Conservation (phyloP, 2,797 vertebrate species). For the Manis crassicaudata region DNA sequence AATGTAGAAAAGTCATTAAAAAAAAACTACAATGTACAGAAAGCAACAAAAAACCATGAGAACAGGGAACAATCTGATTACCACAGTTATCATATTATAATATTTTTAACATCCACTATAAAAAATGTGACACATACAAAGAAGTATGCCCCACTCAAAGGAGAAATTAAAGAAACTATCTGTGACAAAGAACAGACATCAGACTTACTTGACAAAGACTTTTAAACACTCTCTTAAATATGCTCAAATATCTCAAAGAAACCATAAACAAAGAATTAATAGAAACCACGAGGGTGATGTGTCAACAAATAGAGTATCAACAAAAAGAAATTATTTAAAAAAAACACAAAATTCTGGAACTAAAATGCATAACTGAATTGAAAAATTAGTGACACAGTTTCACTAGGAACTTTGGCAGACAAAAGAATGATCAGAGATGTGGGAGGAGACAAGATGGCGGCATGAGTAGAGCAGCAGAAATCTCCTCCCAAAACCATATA, state of each 20-base stretch:
- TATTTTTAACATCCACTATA: not conserved
- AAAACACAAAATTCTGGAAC: not conserved
- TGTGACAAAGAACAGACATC: not conserved
- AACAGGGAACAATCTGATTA: not conserved
- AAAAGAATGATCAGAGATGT: not conserved
- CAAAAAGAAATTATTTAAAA: not conserved
- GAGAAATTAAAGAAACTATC: not conserved
- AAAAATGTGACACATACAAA: not conserved
- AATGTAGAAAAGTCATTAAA: not conserved
- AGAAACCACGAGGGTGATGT: not conserved
- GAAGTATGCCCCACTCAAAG: not conserved
- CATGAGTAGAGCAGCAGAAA: too few species aligned
- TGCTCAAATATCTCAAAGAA: not conserved
- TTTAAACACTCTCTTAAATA: not conserved
- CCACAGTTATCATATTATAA: not conserved
- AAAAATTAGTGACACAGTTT: not conserved
- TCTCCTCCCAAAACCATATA: too few species aligned
- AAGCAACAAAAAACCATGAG: not conserved
- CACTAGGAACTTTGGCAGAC: not conserved
- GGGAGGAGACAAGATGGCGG: too few species aligned
- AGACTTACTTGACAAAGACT: not conserved
- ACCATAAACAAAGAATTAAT: not conserved
- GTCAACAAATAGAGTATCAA: not conserved
- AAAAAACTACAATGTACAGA: not conserved
- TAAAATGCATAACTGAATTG: not conserved